Evolutionary conservation across 2,888 invertebrate genomes (phyloP), one percentile per base, ranked within the genome.

Genomic region (Drosophila borealis): DNA sequence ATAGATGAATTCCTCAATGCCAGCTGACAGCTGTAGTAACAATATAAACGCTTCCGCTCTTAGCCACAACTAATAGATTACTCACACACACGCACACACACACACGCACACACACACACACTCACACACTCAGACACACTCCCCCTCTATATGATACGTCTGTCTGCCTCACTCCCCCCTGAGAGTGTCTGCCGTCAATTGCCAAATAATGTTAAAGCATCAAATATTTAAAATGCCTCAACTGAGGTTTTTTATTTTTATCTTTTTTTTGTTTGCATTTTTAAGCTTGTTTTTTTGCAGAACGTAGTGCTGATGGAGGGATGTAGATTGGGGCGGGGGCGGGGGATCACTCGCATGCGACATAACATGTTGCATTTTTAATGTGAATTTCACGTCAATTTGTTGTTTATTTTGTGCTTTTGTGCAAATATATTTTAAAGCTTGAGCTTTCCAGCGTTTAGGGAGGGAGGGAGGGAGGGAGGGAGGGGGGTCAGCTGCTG

Each of bases 321-420:
- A 11, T n/a, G 36, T 3, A 33, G 42, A 9, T 21, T 17, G 21
- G 54, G 48, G 19, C 5, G 34, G 46, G 46, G 29, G 13, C 19
- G 13, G 34, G 44, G 44, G 17, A 10, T 19, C 11, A 37, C 46
- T 70, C 66, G 78, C 68, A 80, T 81, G 82, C 84, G 90, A 83
- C 90, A 89, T 45, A 89, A 83, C 89, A 87, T 89, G 81, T 71
- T 85, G 73, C 90, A 85, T 89, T 66, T 80, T 85, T 85, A 87
- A 85, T 85, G 81, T 21, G 79, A 33, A 74, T 87, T 89, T 80
- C 71, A 60, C 54, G 65, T 73, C 76, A 56, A 78, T 70, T 51
- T 74, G 54, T 67, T 69, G 50, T 66, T 70, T 56, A 44, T 74
- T 66, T 66, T 57, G n/a, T 36, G 25, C 33, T 50, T 46, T 50